phyloP scores from a whole-genome alignment of 2,113 vertebrate genomes.

The Tamias sibiricus region DNA sequence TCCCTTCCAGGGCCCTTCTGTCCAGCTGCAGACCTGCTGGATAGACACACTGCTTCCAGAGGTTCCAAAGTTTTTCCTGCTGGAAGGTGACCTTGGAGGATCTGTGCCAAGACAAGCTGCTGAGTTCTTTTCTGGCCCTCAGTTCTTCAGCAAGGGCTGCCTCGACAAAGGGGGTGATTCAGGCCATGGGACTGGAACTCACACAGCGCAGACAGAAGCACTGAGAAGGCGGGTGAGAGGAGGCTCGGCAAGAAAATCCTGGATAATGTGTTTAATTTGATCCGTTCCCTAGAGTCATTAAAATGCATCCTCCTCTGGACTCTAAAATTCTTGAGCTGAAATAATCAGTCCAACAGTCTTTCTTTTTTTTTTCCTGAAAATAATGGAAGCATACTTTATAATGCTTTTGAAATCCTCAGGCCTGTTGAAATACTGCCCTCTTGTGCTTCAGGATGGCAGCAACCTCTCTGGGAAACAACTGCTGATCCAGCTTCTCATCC shows the following conservation, averaged over 20 bases:
- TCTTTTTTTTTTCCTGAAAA: slow-evolving; percentile 22
- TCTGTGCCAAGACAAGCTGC: slow-evolving; percentile 7
- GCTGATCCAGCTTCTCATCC: background rate
- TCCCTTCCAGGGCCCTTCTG: background rate
- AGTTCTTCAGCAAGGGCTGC: slow-evolving; percentile 52
- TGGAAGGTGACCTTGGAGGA: slow-evolving; percentile 83
- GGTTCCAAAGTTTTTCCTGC: background rate
- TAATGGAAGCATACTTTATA: background rate
- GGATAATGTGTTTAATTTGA: slow-evolving; percentile 84
- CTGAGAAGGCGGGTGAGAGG: slow-evolving; percentile 71
- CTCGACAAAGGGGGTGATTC: slow-evolving; percentile 2
- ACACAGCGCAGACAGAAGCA: background rate
- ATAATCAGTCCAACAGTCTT: slow-evolving; percentile 72
- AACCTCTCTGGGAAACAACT: background rate
- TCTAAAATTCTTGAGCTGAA: slow-evolving; percentile 82
- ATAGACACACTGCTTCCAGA: background rate
- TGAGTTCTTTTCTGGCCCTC: slow-evolving; percentile 18
- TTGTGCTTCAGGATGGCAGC: slow-evolving; percentile 74
- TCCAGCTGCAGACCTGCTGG: background rate
- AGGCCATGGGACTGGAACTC: slow-evolving; percentile 51
- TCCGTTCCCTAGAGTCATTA: slow-evolving; percentile 82
- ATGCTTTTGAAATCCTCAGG: background rate
- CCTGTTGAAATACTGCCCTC: slow-evolving; percentile 88
- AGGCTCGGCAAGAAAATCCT: slow-evolving; percentile 73
- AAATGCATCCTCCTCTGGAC: slow-evolving; percentile 75